Conservation (phyloP, 2,797 vertebrate species). For the Trichosurus vulpecula region DNA sequence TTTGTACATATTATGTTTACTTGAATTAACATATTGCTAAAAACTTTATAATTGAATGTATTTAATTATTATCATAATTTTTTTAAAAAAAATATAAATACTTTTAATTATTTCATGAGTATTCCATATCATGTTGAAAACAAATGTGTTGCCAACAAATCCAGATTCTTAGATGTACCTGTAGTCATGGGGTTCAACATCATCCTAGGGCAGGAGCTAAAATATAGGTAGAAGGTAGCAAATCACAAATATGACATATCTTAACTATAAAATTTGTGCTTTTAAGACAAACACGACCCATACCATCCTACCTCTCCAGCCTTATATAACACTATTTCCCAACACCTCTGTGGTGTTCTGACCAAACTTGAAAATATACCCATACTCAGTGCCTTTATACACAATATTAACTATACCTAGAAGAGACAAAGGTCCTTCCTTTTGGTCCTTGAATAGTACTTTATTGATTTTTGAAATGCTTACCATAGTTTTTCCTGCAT, state of each 20-base stretch:
- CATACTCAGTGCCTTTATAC: not conserved
- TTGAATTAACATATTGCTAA: conserved; percentile 2
- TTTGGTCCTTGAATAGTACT: not conserved
- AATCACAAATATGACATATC: not conserved
- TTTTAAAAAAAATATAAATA: conserved; percentile 37
- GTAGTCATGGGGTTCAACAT: not conserved
- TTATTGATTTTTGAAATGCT: not conserved
- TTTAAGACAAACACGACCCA: not conserved
- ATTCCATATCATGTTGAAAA: not conserved
- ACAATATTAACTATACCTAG: not conserved
- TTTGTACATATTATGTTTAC: conserved; percentile 26
- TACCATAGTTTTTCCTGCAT: not conserved
- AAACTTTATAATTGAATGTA: conserved; percentile 35
- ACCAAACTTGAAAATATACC: not conserved
- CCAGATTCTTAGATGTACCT: not conserved
- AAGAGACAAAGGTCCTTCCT: not conserved
- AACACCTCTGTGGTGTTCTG: not conserved
- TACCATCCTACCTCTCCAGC: not conserved
- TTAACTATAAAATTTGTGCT: not conserved
- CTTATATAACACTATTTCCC: not conserved
- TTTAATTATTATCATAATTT: conserved; percentile 44
- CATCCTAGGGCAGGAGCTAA: not conserved
- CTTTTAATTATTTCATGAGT: not conserved
- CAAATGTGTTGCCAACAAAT: not conserved
- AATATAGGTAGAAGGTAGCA: not conserved